phyloP scores from a whole-genome alignment of 1,140 invertebrate genomes.

The Harlomillsia oculata region DNA sequence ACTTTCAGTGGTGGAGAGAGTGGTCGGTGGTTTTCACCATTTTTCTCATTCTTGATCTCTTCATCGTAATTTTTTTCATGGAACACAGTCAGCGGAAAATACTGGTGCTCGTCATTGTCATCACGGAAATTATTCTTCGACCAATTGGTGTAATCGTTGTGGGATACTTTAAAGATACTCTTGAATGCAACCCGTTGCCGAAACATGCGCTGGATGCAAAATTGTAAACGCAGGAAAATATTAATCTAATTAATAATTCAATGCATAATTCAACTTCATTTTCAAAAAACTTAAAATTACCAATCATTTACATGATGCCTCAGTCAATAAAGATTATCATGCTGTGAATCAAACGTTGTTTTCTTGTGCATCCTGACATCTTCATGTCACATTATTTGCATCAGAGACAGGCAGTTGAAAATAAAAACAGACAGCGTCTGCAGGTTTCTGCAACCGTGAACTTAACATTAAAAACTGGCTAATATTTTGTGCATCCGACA shows the following conservation, averaged over 20 bases:
- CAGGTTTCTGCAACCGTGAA: too few species aligned
- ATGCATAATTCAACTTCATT: neutral
- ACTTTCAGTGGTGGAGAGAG: conserved; percentile 16
- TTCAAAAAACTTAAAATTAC: too few species aligned
- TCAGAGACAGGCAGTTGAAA: too few species aligned
- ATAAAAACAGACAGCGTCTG: too few species aligned
- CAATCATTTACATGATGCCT: too few species aligned
- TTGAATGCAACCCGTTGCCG: neutral
- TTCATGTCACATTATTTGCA: too few species aligned
- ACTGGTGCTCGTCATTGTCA: neutral
- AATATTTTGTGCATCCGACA: too few species aligned
- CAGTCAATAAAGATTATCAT: too few species aligned
- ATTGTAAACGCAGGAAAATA: neutral
- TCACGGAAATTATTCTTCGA: conserved; percentile 2
- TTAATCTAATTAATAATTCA: neutral
- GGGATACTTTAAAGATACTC: neutral
- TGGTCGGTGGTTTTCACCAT: conserved; percentile 18
- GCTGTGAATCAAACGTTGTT: too few species aligned
- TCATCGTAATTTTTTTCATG: conserved; percentile 12
- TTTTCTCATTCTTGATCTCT: conserved; percentile 7
- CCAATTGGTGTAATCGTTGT: conserved; percentile 11
- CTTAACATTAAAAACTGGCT: too few species aligned
- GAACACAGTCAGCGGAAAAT: conserved; percentile 7
- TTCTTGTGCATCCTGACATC: too few species aligned
- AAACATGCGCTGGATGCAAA: neutral